Evolutionary conservation across 2,797 vertebrate species (phyloP), one percentile per base, ranked within the genome.

Genomic region (Myotis findleyi): DNA sequence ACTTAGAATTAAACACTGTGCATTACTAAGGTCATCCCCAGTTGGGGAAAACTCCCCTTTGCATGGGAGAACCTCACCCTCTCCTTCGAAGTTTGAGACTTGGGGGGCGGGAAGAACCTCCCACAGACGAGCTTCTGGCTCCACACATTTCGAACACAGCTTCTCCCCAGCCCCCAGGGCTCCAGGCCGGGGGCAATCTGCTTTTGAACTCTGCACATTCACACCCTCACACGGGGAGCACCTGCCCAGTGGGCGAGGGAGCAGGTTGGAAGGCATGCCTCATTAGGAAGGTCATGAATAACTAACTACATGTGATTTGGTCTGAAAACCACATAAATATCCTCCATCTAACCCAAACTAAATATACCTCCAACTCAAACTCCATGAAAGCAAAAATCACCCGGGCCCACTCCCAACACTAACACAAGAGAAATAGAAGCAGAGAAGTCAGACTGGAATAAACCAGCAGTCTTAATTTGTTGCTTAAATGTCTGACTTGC

Each of bases 231-330:
- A 20, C 20, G 0, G 16, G 47, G 55, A n/a, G 18, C 57, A 77
- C 88, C 87, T 62, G 33, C 27, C 27, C 59, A 7, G 33, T 21
- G 25, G 62, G 13, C 69, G 18, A 49, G 59, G 23, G 66, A 49
- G 30, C 33, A 47, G 82, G 91, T 62, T 89, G 80, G 62, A 93
- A 95, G 21, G 64, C 88, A 73, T 62, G 83, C 17, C 25, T 55
- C 85, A 68, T 81, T 64, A n/a, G 18, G 23, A 82, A 23, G 30
- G 79, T 38, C 95, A 83, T 68, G 95, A 83, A 92, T 92, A 86
- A 89, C 23, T 92, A 86, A 89, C 23, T 62, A 6, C 30, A 72
- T 49, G 81, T 77, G 64, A 91, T 89, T 93, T 16, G 47, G n/a
- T 72, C n/a, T 3, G 73, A 47, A 85, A 94, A 84, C 36, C 80